Evolutionary conservation across 1,140 invertebrate species (phyloP).

Genomic region (Scylla paramamosain): DNA sequence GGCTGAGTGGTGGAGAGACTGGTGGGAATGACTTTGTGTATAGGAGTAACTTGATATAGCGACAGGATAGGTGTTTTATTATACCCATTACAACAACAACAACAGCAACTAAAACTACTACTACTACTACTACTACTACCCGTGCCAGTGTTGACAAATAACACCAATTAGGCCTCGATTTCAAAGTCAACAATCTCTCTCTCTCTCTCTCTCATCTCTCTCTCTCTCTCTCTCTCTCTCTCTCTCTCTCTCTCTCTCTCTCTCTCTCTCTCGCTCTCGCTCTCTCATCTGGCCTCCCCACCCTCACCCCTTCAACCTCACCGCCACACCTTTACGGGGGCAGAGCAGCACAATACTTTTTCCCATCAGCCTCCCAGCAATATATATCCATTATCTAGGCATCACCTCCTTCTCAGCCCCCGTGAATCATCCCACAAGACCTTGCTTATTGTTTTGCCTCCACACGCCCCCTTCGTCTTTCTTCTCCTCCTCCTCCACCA

Average conservation of each 20-base stretch:
- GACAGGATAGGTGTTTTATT: too few species aligned
- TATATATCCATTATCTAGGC: not conserved
- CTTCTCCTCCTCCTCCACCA: not conserved
- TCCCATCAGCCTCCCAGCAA: not conserved
- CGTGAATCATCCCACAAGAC: not conserved
- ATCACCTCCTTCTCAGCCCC: not conserved
- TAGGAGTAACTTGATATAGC: too few species aligned
- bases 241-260: constrained; percentile 46
- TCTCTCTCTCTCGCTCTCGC: not conserved
- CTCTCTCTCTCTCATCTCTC: constrained; percentile 41
- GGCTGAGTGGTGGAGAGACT: too few species aligned
- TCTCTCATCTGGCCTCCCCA: not conserved
- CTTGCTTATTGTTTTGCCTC: not conserved
- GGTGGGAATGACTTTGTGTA: too few species aligned
- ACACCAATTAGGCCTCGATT: not conserved
- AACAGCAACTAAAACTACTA: too few species aligned
- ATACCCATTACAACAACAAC: too few species aligned
- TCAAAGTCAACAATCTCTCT: too few species aligned
- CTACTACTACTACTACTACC: not conserved
- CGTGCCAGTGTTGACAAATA: not conserved
- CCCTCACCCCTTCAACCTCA: not conserved
- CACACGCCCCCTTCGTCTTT: not conserved
- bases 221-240: constrained; percentile 61
- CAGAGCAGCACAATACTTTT: not conserved
- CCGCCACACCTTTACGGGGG: not conserved